Base-by-base conservation (phyloP, 2,113 vertebrate species). In the Zapornia atra region DNA sequence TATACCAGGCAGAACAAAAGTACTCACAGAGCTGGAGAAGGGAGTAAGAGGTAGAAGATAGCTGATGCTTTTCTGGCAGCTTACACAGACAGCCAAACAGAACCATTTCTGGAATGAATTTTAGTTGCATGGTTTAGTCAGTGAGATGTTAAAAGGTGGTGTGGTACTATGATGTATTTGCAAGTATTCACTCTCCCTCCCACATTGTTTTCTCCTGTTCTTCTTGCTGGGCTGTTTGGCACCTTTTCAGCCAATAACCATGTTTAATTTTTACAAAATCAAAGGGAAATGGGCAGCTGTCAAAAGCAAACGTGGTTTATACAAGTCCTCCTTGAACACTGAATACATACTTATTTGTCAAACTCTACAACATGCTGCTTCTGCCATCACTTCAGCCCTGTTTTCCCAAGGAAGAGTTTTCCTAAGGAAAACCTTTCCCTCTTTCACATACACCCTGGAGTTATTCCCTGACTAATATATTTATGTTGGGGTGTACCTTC, bases 211-310 rank as follows among this genome's bases (percentile, higher is more conserved):
- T 75, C 61, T 91, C 46, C 6, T 28, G 26, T 60, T 86, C 83
- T 85, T 91, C 78, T 69, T 77, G 53, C 65, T 53, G 86, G 38
- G 11, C 86, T 79, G 38, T 64, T 88, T 88, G 51, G 48, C 65
- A 26, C 90, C 46, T 90, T 31, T 64, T 68, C 53, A 84, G 54
- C 36, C 84, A 71, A 72, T 15, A 94, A 56, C 51, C 24, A 6
- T 11, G 3, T 84, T 94, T 84, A 54, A 44, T 92, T 60, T 90
- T 53, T 75, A 36, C 44, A 84, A 92, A 60, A 88, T 46, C 54
- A 22, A 54, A 61, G 26, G 51, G 36, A 24, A 88, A 82, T 56
- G 72, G 65, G 89, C 38, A 21, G 2, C 77, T 95, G 70, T 91
- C 81, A 51, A 60, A 89, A 26, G 1, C 57, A 69, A 56, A 33